Base-by-base conservation (phyloP, 2,113 vertebrate genomes). In the Pituophis catenifer region DNA sequence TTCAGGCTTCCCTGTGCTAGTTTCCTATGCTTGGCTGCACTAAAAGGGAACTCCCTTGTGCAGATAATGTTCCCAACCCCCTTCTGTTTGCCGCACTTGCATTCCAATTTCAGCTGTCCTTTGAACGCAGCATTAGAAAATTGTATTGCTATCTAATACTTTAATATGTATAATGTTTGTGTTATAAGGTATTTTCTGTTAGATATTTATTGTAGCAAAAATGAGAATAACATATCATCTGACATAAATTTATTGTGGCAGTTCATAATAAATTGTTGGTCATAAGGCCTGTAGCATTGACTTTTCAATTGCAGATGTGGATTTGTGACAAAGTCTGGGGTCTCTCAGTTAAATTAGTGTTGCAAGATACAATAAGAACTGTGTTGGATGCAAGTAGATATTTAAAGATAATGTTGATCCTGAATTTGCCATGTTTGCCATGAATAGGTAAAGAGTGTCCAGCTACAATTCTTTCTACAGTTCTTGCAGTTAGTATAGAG, bases 61-160 rank as follows among this genome's bases (percentile, higher is more conserved):
- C 65, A 89, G 53, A 86, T 94, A 59, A 90, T 92, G 65, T 94
- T 91, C 33, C 17, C 94, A 65, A 9, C 93, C 38, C 87, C 91
- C 85, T 0, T 53, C 89, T 94, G 44, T 85, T 94, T 89, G 15
- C 90, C 95, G 93, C 88, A 91, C 92, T 87, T 93, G 50, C 26
- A 52, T 94, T 94, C 91, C 86, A 86, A 65, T 95, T 92, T 94
- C 70, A 92, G 24, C 93, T 94, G 90, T 9, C 95, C 92, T 95
- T 86, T 90, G 94, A 94, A 90, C 29, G 75, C n/a, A 2, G 50
- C 93, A 8, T 54, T 94, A 93, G 53, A 52, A 5, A 95, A 6
- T 86, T 94, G 38, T 50, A 50, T 17, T 70, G 7, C 52, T 70
- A 26, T 65, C 58, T 93, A 92, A 12, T 21, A 9, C 44, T 90